A percentile compares a stretch with the other conserved stretches of the same genome.
Evolutionary conservation across 2,888 invertebrate genomes (phyloP).

Genomic region (Loripinus fragilis): DNA sequence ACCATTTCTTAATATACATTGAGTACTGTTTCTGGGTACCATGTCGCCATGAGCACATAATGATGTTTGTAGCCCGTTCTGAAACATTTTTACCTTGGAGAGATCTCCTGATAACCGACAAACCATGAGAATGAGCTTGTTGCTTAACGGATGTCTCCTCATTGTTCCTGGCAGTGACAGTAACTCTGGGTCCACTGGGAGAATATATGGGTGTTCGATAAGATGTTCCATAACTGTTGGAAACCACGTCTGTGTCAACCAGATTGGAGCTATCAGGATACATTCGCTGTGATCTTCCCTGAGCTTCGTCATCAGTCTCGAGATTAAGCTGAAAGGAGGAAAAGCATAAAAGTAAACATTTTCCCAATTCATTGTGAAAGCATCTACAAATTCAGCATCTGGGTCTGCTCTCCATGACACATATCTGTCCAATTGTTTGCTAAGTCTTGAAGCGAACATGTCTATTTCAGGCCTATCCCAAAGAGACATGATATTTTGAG

Average conservation of each 20-base stretch:
- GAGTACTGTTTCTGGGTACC: conserved; percentile 43
- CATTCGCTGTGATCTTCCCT: conserved; percentile 28
- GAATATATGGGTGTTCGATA: conserved; percentile 28
- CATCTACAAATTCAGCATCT: conserved; percentile 26
- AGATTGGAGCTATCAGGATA: conserved; percentile 33
- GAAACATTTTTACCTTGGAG: conserved; percentile 32
- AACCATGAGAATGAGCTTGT: conserved; percentile 22
- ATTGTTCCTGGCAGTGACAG: no score
- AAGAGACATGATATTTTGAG: background rate
- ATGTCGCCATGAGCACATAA: conserved; percentile 34
- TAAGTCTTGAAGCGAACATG: conserved; percentile 40
- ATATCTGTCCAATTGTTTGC: conserved; percentile 21
- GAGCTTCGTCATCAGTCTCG: background rate
- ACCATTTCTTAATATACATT: conserved; percentile 40
- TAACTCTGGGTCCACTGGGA: conserved; percentile 17
- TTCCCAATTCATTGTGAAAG: conserved; percentile 25
- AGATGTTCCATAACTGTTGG: conserved; percentile 25
- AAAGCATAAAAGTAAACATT: conserved; percentile 15
- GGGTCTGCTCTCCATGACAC: conserved; percentile 36
- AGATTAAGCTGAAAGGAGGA: conserved; percentile 6
- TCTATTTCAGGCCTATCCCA: conserved; percentile 33
- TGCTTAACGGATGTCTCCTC: background rate
- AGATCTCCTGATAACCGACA: conserved; percentile 34
- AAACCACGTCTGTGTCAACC: conserved; percentile 45
- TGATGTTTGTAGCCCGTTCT: conserved; percentile 31